Evolutionary conservation across 2,888 invertebrate species (phyloP).

Genomic region (Meghimatium bilineatum): DNA sequence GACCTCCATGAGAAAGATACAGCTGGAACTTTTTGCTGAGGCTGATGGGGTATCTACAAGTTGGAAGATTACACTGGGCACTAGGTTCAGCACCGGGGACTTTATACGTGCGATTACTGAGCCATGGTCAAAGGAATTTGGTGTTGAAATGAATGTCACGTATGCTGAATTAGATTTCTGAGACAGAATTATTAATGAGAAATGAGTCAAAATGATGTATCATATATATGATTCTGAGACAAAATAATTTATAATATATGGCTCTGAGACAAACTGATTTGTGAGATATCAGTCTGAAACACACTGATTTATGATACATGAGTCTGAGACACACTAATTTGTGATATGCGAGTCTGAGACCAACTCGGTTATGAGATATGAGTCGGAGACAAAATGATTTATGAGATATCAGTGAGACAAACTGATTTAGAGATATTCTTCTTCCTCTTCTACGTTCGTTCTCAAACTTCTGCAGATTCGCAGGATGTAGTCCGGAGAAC

Average conservation of each 20-base stretch:
- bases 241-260: background rate
- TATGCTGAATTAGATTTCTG: conserved; percentile 40
- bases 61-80: conserved; percentile 69
- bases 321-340: too few species aligned
- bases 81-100: conserved; percentile 60
- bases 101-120: conserved; percentile 65
- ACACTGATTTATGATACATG: too few species aligned
- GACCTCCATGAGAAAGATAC: conserved; percentile 15
- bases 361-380: too few species aligned
- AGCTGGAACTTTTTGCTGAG: conserved; percentile 63
- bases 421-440: too few species aligned
- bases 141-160: conserved; percentile 66
- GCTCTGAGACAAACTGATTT: background rate
- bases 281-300: background rate
- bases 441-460: too few species aligned
- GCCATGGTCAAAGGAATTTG: conserved; percentile 71
- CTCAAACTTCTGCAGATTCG: too few species aligned
- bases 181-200: background rate
- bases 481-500: too few species aligned
- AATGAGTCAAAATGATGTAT: background rate
- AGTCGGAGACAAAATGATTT: too few species aligned
- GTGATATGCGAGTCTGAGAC: too few species aligned
- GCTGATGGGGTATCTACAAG: conserved; percentile 58
- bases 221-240: background rate
- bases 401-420: too few species aligned